Evolutionary conservation across 2,797 vertebrate genomes (phyloP).

Genomic region (Aselliscus stoliczkanus): DNA sequence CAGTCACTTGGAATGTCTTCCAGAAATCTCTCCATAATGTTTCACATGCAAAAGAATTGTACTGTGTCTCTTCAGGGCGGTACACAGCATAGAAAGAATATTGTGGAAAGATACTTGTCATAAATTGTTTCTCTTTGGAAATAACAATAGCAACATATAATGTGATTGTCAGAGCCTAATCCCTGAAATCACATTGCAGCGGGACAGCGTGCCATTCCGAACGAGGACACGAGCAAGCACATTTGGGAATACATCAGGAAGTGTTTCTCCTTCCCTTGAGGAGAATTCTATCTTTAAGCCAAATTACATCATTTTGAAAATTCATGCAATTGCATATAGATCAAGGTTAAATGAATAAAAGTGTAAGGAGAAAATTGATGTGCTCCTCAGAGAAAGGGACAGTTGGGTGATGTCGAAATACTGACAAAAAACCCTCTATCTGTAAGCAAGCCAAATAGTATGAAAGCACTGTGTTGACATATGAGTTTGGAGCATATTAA

Average conservation of each 20-base stretch:
- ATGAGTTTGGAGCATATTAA: not conserved
- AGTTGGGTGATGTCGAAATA: not conserved
- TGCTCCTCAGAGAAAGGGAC: not conserved
- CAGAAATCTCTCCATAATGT: not conserved
- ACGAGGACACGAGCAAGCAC: not conserved
- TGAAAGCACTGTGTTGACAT: not conserved
- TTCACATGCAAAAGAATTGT: not conserved
- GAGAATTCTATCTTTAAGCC: not conserved
- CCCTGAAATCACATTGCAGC: not conserved
- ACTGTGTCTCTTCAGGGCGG: not conserved
- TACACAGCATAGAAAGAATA: not conserved
- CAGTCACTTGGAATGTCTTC: not conserved
- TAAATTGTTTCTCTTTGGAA: not conserved
- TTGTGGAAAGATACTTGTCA: not conserved
- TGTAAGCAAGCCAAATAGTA: not conserved
- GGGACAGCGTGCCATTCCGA: not conserved
- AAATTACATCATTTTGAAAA: conserved; percentile 21
- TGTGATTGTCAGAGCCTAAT: not conserved
- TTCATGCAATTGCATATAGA: not conserved
- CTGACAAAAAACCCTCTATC: not conserved
- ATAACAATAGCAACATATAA: not conserved
- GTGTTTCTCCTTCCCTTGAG: not conserved
- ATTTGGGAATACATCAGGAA: not conserved
- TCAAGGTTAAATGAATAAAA: not conserved
- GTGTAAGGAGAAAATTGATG: not conserved